A percentile compares a stretch with the other conserved stretches of the same genome.
These are phyloP conservation scores for Stenopsyche tienmushanensis DNA, from an alignment of 1,140 invertebrate genomes.

Conservation along the genomic window DNA sequence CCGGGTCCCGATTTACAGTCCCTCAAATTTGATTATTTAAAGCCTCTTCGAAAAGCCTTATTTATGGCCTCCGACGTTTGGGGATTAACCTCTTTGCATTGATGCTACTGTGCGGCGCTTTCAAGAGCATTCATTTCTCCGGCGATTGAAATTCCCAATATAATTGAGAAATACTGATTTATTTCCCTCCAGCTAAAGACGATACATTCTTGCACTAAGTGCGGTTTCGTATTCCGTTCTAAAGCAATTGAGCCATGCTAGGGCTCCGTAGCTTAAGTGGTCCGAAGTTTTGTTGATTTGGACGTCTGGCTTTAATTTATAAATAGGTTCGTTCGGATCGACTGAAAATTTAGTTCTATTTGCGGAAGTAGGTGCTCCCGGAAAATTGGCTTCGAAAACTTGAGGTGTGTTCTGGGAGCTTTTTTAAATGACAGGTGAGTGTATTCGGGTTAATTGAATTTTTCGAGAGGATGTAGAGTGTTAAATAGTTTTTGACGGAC, in stretches of 20 bases:
- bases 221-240: background rate
- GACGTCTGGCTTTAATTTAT: background rate
- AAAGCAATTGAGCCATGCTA: too few relatives aligned
- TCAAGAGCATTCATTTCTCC: background rate
- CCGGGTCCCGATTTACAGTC: background rate
- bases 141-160: slow-evolving; percentile 8
- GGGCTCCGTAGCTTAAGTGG: too few relatives aligned
- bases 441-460: too few relatives aligned
- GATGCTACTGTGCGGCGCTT: background rate
- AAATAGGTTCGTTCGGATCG: too few relatives aligned
- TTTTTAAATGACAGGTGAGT: too few relatives aligned
- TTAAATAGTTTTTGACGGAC: too few relatives aligned
- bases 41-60: slow-evolving; percentile 8
- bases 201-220: slow-evolving; percentile 14
- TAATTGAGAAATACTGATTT: slow-evolving; percentile 17
- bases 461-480: too few relatives aligned
- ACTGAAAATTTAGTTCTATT: too few relatives aligned
- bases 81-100: slow-evolving; percentile 10
- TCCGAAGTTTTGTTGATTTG: background rate
- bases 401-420: too few relatives aligned
- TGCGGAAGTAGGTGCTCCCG: too few relatives aligned
- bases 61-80: slow-evolving; percentile 9
- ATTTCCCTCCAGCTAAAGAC: slow-evolving; percentile 2
- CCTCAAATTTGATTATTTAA: slow-evolving; percentile 21
- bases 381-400: too few relatives aligned